phyloP scores from a whole-genome alignment of 2,888 invertebrate species.

The Drosophila basisetae region DNA sequence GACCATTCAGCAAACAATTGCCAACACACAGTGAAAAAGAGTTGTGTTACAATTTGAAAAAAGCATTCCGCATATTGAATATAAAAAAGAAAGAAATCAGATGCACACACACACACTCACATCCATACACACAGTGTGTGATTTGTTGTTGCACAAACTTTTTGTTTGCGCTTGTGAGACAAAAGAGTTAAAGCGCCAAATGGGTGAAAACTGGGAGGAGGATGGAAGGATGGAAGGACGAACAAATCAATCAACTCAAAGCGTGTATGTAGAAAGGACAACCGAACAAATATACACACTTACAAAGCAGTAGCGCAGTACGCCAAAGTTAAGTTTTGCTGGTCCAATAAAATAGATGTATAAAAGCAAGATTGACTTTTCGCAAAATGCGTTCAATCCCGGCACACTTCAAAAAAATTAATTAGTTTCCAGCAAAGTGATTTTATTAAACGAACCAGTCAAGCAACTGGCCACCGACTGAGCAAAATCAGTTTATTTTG shows the following conservation, averaged over 20 bases:
- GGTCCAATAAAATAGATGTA: conserved; percentile 23
- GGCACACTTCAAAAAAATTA: conserved; percentile 40
- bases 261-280: conserved; percentile 44
- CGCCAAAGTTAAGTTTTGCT: conserved; percentile 33
- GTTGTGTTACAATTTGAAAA: conserved; percentile 51
- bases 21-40: conserved; percentile 29
- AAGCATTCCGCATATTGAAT: conserved; percentile 33
- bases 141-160: conserved; percentile 50
- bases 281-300: conserved; percentile 38
- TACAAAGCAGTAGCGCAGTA: conserved; percentile 4
- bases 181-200: conserved; percentile 61
- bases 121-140: conserved; percentile 18
- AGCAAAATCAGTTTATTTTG: conserved; percentile 4
- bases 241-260: conserved; percentile 62
- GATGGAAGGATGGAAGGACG: conserved; percentile 9
- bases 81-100: conserved; percentile 22
- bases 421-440: conserved; percentile 66
- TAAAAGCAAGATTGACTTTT: conserved; percentile 39
- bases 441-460: conserved; percentile 24
- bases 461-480: not conserved
- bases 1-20: conserved; percentile 56
- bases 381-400: conserved; percentile 40
- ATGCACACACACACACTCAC: conserved; percentile 3
- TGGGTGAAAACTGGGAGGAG: conserved; percentile 12
- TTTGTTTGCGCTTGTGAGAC: conserved; percentile 36